Evolutionary conservation across 2,113 vertebrate genomes (phyloP).

Genomic region (Salvator merianae): DNA sequence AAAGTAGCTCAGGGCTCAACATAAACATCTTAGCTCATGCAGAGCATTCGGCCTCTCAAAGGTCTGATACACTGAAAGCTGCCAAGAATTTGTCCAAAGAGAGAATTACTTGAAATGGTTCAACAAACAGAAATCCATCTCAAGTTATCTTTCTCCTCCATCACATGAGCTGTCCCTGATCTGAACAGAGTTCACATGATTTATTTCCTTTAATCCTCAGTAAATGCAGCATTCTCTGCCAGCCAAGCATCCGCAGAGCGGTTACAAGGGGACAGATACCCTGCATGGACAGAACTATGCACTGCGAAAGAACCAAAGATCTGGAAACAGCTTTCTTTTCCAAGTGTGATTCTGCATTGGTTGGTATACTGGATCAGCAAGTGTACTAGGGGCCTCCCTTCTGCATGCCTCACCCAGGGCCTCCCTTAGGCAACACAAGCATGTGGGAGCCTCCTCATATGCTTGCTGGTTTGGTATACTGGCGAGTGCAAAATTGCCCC

Average conservation of each 20-base stretch:
- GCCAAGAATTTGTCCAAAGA: not conserved
- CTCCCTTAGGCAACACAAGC: too few species aligned
- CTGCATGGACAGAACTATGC: not conserved
- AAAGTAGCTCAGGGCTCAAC: constrained; percentile 9
- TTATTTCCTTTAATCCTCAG: constrained; percentile 23
- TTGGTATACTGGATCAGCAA: too few species aligned
- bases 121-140: constrained; percentile 33
- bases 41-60: not conserved
- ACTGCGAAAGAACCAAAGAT: not conserved
- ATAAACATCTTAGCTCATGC: constrained; percentile 10
- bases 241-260: constrained; percentile 28
- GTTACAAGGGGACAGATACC: constrained; percentile 3
- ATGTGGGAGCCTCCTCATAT: too few species aligned
- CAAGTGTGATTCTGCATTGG: too few species aligned
- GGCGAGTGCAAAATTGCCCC: not conserved
- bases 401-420: too few species aligned
- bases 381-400: not conserved
- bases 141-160: constrained; percentile 1
- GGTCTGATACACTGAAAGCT: constrained; percentile 17
- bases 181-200: constrained; percentile 5
- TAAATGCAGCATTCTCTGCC: constrained; percentile 26
- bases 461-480: too few species aligned
- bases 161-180: constrained; percentile 7
- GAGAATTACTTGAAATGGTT: constrained; percentile 16
- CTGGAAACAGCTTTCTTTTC: constrained; percentile 11